Percentiles rank a stretch among this genome's conserved stretches.
Conservation (phyloP, 2,113 vertebrate genomes). For the Dromiciops gliroides region DNA sequence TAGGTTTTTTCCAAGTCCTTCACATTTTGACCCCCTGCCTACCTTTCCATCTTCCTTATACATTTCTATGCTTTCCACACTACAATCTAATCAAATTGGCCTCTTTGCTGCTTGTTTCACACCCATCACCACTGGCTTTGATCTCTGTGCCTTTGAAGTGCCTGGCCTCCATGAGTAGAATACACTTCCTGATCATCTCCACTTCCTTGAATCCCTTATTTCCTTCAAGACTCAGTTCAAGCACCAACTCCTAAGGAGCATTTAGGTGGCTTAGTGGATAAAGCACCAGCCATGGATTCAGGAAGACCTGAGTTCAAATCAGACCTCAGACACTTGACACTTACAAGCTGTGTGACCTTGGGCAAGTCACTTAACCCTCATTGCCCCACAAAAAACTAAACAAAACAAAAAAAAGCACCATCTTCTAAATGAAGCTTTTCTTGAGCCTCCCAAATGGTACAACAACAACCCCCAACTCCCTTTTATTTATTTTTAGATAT, state of each 20-base stretch:
- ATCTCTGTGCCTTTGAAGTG: neutral
- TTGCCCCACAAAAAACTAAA: too few species aligned
- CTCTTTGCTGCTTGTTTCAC: neutral
- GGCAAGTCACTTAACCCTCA: too few species aligned
- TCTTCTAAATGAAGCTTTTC: neutral
- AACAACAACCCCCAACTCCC: neutral
- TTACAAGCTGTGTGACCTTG: too few species aligned
- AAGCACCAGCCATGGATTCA: too few species aligned
- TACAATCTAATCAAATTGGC: neutral
- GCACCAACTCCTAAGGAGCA: too few species aligned
- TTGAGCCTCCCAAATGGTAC: neutral
- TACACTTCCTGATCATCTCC: neutral
- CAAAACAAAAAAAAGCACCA: too few species aligned
- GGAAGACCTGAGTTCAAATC: too few species aligned
- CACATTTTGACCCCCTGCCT: neutral
- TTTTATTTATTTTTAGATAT: neutral
- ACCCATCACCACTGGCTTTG: neutral
- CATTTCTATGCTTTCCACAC: neutral
- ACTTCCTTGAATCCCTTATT: neutral
- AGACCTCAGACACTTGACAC: too few species aligned
- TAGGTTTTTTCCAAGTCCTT: neutral
- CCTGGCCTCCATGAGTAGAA: neutral
- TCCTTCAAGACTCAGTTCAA: neutral
- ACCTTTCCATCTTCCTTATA: neutral
- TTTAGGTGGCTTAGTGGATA: too few species aligned